A percentile compares a stretch with the other conserved stretches of the same genome.
Conservation (phyloP, 2,888 invertebrate species). For the Mythimna lalbum region DNA sequence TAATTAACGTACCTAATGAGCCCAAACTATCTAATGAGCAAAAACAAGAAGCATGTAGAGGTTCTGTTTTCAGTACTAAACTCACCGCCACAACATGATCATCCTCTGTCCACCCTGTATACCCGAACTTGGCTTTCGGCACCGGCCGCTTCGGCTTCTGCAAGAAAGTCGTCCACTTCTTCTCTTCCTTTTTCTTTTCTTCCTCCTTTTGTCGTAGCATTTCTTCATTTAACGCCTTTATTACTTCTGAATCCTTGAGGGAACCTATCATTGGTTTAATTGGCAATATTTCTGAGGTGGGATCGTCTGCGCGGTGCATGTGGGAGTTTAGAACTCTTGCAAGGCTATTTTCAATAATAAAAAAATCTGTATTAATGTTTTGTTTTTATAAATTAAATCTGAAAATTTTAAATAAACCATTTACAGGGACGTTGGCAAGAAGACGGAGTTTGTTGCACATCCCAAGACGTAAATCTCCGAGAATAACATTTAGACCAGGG, state of each 20-base stretch:
- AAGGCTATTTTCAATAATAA: constrained; percentile 74
- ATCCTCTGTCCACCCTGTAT: constrained; percentile 69
- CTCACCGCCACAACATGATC: constrained; percentile 74
- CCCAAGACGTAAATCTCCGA: too few species aligned
- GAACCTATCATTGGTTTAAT: constrained; percentile 92
- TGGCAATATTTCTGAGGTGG: constrained; percentile 93
- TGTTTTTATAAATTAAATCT: not conserved
- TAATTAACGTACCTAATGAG: too few species aligned
- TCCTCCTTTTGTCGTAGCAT: constrained; percentile 85
- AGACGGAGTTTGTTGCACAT: too few species aligned
- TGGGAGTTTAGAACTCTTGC: constrained; percentile 81
- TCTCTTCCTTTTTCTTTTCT: constrained; percentile 90
- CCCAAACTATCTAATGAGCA: too few species aligned
- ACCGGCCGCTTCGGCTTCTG: constrained; percentile 93
- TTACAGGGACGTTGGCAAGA: too few species aligned
- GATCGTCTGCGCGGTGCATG: constrained; percentile 83
- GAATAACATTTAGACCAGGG: too few species aligned
- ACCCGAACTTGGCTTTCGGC: constrained; percentile 84
- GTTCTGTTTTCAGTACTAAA: not conserved
- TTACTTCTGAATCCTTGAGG: constrained; percentile 92
- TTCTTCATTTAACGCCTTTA: constrained; percentile 92
- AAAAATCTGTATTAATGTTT: constrained; percentile 28
- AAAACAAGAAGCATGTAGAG: too few species aligned
- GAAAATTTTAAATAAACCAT: not conserved
- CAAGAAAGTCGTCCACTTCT: constrained; percentile 94